phyloP scores from a whole-genome alignment of 2,888 invertebrate genomes.

The Smittia sp. region DNA sequence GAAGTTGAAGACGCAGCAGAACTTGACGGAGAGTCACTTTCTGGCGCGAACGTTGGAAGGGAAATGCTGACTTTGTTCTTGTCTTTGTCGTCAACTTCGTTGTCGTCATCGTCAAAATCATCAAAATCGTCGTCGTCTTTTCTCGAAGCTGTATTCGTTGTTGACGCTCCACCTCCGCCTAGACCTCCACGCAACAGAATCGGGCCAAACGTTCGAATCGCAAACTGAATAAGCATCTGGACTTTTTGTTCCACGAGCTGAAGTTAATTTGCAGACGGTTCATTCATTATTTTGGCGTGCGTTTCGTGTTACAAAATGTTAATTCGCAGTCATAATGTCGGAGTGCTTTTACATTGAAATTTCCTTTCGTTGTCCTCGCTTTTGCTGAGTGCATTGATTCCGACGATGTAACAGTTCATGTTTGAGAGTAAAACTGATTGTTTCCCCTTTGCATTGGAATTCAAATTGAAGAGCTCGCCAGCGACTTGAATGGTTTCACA shows the following conservation, averaged over 20 bases:
- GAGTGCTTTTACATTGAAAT: too few relatives aligned
- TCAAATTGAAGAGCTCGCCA: too few relatives aligned
- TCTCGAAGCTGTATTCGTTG: conserved; percentile 49
- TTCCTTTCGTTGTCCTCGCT: too few relatives aligned
- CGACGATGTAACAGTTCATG: too few relatives aligned
- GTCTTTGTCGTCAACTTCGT: conserved; percentile 47
- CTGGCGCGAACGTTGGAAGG: conserved; percentile 65
- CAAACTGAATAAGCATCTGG: conserved; percentile 68
- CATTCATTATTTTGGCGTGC: neutral
- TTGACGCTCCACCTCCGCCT: conserved; percentile 52
- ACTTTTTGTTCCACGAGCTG: conserved; percentile 75
- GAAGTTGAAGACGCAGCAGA: conserved; percentile 45
- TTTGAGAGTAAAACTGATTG: too few relatives aligned
- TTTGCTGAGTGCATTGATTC: too few relatives aligned
- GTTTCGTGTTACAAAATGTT: too few relatives aligned
- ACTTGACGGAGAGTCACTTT: conserved; percentile 62
- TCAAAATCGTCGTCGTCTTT: conserved; percentile 56
- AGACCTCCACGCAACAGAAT: conserved; percentile 64
- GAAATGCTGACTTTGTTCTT: conserved; percentile 61
- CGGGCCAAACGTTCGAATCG: conserved; percentile 75
- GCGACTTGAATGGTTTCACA: too few relatives aligned
- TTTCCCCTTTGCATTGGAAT: too few relatives aligned
- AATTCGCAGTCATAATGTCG: too few relatives aligned
- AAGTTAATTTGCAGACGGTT: neutral
- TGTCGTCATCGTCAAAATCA: conserved; percentile 56